A percentile compares a stretch with the other conserved stretches of the same genome.
phyloP scores from a whole-genome alignment of 2,888 invertebrate species.

The Nowickia ferox region DNA sequence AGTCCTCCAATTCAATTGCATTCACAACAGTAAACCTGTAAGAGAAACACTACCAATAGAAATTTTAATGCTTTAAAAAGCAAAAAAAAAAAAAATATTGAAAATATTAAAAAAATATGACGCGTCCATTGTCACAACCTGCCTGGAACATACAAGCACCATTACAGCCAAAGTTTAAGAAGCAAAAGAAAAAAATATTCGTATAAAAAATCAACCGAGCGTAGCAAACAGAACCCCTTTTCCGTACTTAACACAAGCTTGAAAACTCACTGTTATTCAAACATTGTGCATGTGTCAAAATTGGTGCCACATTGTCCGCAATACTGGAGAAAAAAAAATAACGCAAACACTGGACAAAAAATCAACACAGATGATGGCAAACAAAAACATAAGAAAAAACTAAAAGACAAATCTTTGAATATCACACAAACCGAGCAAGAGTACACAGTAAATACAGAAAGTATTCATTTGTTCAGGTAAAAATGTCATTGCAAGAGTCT shows the following conservation, averaged over 20 bases:
- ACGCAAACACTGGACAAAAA: conserved; percentile 44
- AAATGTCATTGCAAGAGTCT: conserved; percentile 62
- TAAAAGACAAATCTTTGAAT: conserved; percentile 64
- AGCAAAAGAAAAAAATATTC: conserved; percentile 24
- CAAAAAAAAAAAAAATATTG: background rate
- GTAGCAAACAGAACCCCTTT: conserved; percentile 25
- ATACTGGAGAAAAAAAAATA: conserved; percentile 26
- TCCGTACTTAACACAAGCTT: conserved; percentile 39
- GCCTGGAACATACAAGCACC: conserved; percentile 59
- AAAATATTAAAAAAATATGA: conserved; percentile 60
- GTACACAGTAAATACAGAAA: conserved; percentile 37
- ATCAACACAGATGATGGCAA: conserved; percentile 50
- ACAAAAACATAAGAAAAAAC: conserved; percentile 41
- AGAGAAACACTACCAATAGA: conserved; percentile 50
- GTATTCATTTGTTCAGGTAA: conserved; percentile 56
- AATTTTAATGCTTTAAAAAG: conserved; percentile 20
- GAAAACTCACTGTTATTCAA: conserved; percentile 70
- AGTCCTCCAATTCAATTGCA: background rate
- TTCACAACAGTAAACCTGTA: conserved; percentile 18
- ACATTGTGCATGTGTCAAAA: conserved; percentile 81
- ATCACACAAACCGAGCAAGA: conserved; percentile 17
- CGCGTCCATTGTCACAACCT: conserved; percentile 69
- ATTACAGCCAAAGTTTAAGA: conserved; percentile 31
- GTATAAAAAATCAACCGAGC: conserved; percentile 54
- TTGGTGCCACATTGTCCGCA: conserved; percentile 82